Evolutionary conservation across 2,113 vertebrate species (phyloP), one percentile per base, ranked within the genome.

Genomic region (Brachionichthys hirsutus): DNA sequence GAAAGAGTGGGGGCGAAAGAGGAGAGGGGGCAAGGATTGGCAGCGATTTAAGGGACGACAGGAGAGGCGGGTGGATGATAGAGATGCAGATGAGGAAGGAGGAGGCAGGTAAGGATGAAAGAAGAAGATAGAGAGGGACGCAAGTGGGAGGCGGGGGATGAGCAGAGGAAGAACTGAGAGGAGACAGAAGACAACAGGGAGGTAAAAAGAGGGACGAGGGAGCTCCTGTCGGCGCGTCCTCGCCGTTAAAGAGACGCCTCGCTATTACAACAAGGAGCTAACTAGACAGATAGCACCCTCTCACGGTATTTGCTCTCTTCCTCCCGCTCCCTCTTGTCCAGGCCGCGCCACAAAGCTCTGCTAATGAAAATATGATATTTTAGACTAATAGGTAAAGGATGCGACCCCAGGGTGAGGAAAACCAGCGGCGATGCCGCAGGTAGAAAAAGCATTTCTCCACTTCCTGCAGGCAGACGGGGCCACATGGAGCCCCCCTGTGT

Each of bases 221-320:
- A 60, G 62, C 52, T 67, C 41, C 72, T 78, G 77, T 57, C 20
- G 48, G 67, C 72, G 62, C 64, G 58, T 71, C 53, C 57, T 54
- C 50, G 40, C 56, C 67, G 70, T 75, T 67, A 42, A 70, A 81
- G 53, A 56, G 70, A 70, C 52, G 62, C 50, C 53, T 7, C 63
- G 20, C 13, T 16, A n/a, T 22, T n/a, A 67, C 41, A 68, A 18
- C 54, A 72, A 62, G 12, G 51, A 72, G 67, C 76, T 62, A 70
- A 77, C 64, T 53, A 80, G 73, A 83, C 49, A 59, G 53, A 83
- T 44, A 82, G 82, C 79, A 49, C 87, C 84, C 82, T 83, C 83
- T 85, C 63, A 81, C 68, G 84, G 83, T 22, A 7, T 48, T 18
- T 16, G n/a, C 62, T 12, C 48, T 41, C 58, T 75, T 45, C 43